Evolutionary conservation across 2,888 invertebrate species (phyloP), one percentile per base, ranked within the genome.

Genomic region (Meta bourneti): DNA sequence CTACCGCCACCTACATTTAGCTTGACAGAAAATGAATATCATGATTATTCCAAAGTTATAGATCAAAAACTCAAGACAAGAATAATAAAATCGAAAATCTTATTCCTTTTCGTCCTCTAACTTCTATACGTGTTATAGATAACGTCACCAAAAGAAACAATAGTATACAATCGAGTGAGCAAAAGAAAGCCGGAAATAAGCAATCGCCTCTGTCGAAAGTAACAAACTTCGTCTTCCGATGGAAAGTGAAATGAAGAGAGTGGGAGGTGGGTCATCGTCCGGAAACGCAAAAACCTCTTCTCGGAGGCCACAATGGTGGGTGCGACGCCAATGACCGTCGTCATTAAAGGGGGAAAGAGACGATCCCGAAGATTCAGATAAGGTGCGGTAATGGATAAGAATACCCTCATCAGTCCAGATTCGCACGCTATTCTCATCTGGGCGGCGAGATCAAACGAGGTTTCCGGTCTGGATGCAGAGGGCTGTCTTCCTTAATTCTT

Each of bases 251-350:
- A 71, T 72, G 49, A 71, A 72, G 77, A 11, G 61, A 61, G 61
- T 61, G 61, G 61, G 61, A 16, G 54, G 74, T 49, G 52, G 84
- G 83, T 48, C 84, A 84, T 84, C 84, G 84, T 19, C 84, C 84
- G 84, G 48, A 34, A 54, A 74, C 13, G 48, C n/a, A 16, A 34
- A 75, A 54, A n/a, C 48, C 34, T 34, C 61, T 84, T 19, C 54
- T 34, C 51, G 74, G 54, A 54, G 69, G 86, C 78, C 77, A 86
- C 86, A 86, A 86, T 86, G 49, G 86, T 77, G 86, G 86, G 86
- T 51, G 86, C 69, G 77, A 78, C 86, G 86, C 54, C 84, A 87
- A 87, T 87, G 87, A 79, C 79, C 87, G 70, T 71, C 79, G 48
- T 71, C 87, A 71, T 79, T 71, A 79, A 72, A 20, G 79, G 16